A percentile compares a stretch with the other conserved stretches of the same genome.
These are phyloP conservation scores for Drosophila falleni DNA, from an alignment of 2,888 invertebrate species.

Conservation along the genomic window DNA sequence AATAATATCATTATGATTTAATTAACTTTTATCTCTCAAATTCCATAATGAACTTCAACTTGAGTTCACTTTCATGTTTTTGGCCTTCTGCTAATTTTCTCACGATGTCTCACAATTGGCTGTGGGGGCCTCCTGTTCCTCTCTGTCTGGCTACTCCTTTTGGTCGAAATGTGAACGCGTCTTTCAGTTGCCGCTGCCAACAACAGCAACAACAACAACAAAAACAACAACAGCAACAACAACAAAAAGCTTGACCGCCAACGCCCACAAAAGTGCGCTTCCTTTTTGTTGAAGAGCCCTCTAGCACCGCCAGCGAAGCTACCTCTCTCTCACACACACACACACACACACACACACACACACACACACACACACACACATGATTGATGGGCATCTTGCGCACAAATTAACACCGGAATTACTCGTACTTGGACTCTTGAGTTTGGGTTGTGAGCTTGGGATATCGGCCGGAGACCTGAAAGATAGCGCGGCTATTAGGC, in stretches of 20 bases:
- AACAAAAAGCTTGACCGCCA: constrained; percentile 66
- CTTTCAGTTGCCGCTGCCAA: constrained; percentile 24
- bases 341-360: no score
- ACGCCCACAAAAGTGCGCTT: constrained; percentile 67
- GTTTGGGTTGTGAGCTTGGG: constrained; percentile 15
- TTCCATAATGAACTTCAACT: constrained; percentile 4
- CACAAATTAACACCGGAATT: constrained; percentile 84
- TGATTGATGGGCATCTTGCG: constrained; percentile 82
- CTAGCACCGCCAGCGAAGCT: constrained; percentile 39
- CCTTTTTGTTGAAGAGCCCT: constrained; percentile 32
- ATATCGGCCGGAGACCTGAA: constrained; percentile 10
- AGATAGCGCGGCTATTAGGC: constrained; percentile 53
- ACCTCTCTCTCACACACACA: constrained; percentile 28
- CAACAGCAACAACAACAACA: constrained; percentile 34
- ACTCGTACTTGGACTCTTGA: constrained; percentile 60
- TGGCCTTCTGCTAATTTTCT: constrained; percentile 32
- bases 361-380: no score
- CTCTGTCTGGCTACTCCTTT: constrained; percentile 58
- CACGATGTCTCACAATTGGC: constrained; percentile 52
- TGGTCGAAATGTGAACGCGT: constrained; percentile 35
- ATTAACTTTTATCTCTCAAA: neutral
- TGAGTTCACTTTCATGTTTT: constrained; percentile 4
- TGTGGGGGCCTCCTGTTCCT: constrained; percentile 30
- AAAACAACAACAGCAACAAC: constrained; percentile 38
- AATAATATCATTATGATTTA: constrained; percentile 5